Evolutionary conservation across 2,888 invertebrate species (phyloP), one percentile per base, ranked within the genome.

Genomic region (Drosophila picticornis): DNA sequence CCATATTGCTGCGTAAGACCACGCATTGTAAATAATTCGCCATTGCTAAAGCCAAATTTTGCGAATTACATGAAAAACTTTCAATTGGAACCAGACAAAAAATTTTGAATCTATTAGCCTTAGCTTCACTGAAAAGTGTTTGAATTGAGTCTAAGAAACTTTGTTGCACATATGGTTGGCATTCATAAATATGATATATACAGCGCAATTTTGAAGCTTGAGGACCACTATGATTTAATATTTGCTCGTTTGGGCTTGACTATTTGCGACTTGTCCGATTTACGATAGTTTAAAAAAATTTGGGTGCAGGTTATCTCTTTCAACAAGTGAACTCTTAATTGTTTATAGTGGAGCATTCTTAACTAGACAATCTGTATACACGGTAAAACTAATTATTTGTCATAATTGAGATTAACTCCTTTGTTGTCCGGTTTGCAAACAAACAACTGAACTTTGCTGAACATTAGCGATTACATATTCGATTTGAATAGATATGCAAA

Each of bases 21-120:
- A 52, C 61, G 31, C 67, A 71, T 71, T 87, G 83, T 82, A 82
- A 84, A 87, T 89, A 87, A 87, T 84, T 87, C 85, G 53, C 57
- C 43, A 34, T 38, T 38, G 70, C 55, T 50, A 66, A 75, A 68
- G 75, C 77, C 75, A 82, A 89, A 81, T 72, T 68, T 55, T 69
- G 78, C 88, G 83, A 65, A 83, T 82, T 73, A n/a, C 40, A 10
- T 40, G 10, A n/a, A 38, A n/a, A 38, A 10, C 19, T 38, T 38
- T 19, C 19, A 38, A 38, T 38, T 7, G 19, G 3, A 38, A 38
- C 38, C 38, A 19, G 38, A 9, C 38, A 38, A 38, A 38, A 38
- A 7, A 38, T 9, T 9, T 38, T 2, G 19, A 38, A 3, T 38
- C 9, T 38, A 38, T 38, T 38, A 19, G 7, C 9, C 19, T 9